Evolutionary conservation across 2,888 invertebrate species (phyloP).

Genomic region (Sarcophaga variegata): DNA sequence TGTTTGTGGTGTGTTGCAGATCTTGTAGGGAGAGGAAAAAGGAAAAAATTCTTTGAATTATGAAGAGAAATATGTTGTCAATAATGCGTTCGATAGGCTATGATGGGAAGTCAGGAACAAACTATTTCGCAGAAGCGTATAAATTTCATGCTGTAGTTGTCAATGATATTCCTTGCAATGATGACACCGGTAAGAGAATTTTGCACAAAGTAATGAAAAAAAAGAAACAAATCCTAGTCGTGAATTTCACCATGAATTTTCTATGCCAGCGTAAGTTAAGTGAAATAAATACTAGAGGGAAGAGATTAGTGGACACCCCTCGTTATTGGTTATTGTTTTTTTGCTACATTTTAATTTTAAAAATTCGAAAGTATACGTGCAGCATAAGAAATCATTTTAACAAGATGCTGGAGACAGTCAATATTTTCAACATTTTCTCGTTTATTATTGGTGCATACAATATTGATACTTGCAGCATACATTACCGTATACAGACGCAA

Average conservation of each 20-base stretch:
- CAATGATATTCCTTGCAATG: too few species aligned
- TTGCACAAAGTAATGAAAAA: too few species aligned
- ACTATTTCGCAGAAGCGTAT: too few species aligned
- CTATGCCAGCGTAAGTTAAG: background rate
- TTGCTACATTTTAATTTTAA: background rate
- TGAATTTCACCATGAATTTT: background rate
- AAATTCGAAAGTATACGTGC: background rate
- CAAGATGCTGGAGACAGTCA: constrained; percentile 52
- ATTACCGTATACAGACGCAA: background rate
- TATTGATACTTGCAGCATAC: constrained; percentile 32
- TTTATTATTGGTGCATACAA: constrained; percentile 25
- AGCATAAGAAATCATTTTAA: constrained; percentile 36
- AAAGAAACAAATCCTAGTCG: too few species aligned
- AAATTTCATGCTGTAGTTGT: too few species aligned
- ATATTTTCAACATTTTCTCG: background rate
- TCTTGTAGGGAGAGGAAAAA: constrained; percentile 46
- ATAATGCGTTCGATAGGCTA: constrained; percentile 17
- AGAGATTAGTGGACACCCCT: too few species aligned
- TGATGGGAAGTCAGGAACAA: too few species aligned
- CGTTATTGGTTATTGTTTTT: too few species aligned
- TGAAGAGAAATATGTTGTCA: background rate
- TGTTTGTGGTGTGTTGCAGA: constrained; percentile 28
- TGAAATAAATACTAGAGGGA: too few species aligned
- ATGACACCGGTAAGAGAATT: too few species aligned
- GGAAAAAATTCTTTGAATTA: background rate